Percentiles rank a stretch among this genome's conserved stretches.
These are phyloP conservation scores for Peucedramus taeniatus DNA, from an alignment of 2,113 vertebrate species.

Conservation along the genomic window DNA sequence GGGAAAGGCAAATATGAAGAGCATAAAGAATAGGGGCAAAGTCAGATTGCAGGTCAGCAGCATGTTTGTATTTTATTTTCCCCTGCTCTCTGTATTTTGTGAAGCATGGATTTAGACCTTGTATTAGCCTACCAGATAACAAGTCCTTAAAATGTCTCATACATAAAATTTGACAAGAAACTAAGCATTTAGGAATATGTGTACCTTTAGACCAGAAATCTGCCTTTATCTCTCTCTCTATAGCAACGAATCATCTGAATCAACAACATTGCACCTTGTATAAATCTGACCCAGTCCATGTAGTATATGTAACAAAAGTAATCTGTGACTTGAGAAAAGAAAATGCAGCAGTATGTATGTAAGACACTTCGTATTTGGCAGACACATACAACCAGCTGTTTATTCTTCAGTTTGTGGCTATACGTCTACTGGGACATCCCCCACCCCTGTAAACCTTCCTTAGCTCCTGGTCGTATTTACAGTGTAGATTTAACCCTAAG, in stretches of 20 bases:
- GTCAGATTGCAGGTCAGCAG: background rate
- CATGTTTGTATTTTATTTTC: background rate
- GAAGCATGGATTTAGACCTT: background rate
- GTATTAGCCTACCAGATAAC: background rate
- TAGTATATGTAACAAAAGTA: background rate
- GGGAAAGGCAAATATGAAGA: background rate
- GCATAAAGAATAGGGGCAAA: background rate
- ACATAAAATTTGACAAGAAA: background rate
- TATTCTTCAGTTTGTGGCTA: conserved; percentile 45
- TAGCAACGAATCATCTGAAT: background rate
- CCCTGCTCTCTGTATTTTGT: background rate
- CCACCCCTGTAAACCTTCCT: conserved; percentile 8
- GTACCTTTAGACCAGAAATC: background rate
- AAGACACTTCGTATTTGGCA: conserved; percentile 25
- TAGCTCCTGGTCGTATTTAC: conserved; percentile 64
- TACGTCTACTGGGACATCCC: background rate
- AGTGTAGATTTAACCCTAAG: conserved; percentile 36
- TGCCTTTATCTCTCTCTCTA: background rate
- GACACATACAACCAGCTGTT: conserved; percentile 28
- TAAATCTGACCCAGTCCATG: background rate
- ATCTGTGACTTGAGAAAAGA: background rate
- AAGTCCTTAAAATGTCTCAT: background rate
- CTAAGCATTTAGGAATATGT: background rate
- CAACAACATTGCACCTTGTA: background rate
- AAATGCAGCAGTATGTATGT: background rate